Percentiles rank a stretch among this genome's conserved stretches.
These are phyloP conservation scores for Latrodectus elegans DNA, from an alignment of 2,888 invertebrate species.

Conservation along the genomic window DNA sequence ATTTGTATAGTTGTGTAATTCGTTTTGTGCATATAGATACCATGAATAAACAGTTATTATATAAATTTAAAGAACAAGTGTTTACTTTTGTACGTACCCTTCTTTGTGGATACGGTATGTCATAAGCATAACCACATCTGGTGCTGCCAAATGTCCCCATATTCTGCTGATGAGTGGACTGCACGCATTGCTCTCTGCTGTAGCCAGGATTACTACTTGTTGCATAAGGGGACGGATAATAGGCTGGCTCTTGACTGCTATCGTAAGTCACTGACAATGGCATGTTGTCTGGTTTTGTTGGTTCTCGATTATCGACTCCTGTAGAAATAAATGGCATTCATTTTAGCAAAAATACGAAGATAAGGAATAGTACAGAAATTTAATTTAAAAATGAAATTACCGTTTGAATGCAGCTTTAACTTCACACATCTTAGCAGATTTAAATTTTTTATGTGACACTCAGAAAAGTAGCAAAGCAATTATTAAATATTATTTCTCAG, in stretches of 20 bases:
- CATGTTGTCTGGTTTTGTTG: slow-evolving; percentile 54
- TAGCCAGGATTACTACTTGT: slow-evolving; percentile 61
- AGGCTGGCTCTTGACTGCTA: slow-evolving; percentile 60
- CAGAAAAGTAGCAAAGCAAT: no score
- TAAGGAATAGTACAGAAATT: neutral
- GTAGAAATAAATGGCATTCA: neutral
- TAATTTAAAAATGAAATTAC: no score
- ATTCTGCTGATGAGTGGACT: slow-evolving; percentile 36
- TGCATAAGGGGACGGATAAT: slow-evolving; percentile 70
- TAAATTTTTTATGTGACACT: no score
- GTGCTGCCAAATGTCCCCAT: slow-evolving; percentile 67
- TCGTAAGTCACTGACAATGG: slow-evolving; percentile 63
- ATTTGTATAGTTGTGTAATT: no score
- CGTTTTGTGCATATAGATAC: no score
- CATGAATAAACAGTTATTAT: no score
- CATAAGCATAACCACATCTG: slow-evolving; percentile 65
- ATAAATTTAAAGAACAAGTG: no score
- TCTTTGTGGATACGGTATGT: slow-evolving; percentile 67
- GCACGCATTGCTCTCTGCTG: slow-evolving; percentile 30
- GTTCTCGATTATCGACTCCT: slow-evolving; percentile 57
- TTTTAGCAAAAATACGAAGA: neutral
- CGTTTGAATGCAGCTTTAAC: no score
- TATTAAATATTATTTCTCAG: no score
- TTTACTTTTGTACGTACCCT: slow-evolving; percentile 20
- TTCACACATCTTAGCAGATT: no score